Base-by-base conservation (phyloP, 1,140 invertebrate genomes). In the Diuraphis noxia region DNA sequence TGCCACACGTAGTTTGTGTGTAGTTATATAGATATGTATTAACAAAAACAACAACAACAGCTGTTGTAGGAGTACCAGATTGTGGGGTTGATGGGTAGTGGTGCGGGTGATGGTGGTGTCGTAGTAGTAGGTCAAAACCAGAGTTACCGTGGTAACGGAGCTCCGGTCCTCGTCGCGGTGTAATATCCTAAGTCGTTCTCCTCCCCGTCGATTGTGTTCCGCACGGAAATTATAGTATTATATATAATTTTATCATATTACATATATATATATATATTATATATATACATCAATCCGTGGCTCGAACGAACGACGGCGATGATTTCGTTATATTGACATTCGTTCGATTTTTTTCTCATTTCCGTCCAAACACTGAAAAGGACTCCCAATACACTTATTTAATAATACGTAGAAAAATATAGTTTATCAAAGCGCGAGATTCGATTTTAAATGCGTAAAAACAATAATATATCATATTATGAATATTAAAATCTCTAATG, bases 131-230 rank as follows among this genome's bases (percentile, higher is more conserved):
- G 84, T 85, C 84, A 85, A 43, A 85, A 85, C 41, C 84, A 85
- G 30, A 85, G 84, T 85, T 85, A 49, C 84, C 56, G 56, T 72
- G n/a, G 84, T 49, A 49, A 85, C 84, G n/a, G 34, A 43, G 19
- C 17, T 17, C 84, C n/a, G n/a, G 30, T 84, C 40, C n/a, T 49
- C 23, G 84, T 85, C 34, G 25, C 38, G 38, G 40, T 82, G 25
- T 82, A 30, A 46, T 49, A 40, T 38, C 56, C 13, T 41, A 82
- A 82, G 38, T 82, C 13, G 81, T 30, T 30, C 25, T 25, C 56
- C 56, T 17, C 30, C 23, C 36, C 38, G 40, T 72, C 38, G 38
- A 30, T 40, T 23, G 25, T 82, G 38, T 41, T 82, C 40, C 5
- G 13, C 25, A 13, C 9, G 38, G 81, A 82, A 82, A 82, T 72